Base-by-base conservation (phyloP, 2,797 vertebrate species). In the Anabacerthia variegaticeps region DNA sequence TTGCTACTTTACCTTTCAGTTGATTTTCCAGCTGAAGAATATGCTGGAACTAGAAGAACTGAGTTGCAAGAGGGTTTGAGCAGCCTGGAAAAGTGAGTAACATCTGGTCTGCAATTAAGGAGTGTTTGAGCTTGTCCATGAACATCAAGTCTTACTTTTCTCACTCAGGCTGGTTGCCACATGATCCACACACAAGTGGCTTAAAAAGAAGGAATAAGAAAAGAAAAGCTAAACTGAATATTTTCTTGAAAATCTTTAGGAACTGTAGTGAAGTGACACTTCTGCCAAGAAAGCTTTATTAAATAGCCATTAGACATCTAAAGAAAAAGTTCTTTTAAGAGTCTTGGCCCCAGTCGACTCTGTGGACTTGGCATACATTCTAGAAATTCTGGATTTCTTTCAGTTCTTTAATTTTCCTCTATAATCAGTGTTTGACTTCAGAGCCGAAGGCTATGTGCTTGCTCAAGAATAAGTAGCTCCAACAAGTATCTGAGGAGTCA, bases 331-430 rank as follows among this genome's bases (percentile, higher is more conserved):
- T 81, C 80, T 89, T 91, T 56, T 71, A 80, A 93, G 39, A 65
- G 32, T 62, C 62, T 94, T 89, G 76, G 66, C 85, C 80, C 62
- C 51, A 89, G 37, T 58, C 68, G 69, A 36, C 34, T 94, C 88
- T 82, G 77, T 75, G 81, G 83, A 90, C 58, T 92, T 96, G 72
- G 90, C 76, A 67, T 17, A 71, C 34, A 61, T 72, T 68, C 27
- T 93, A 69, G 94, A 96, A 93, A 94, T 55, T 93, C 39, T 81
- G 80, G 10, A 72, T 83, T 74, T 74, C 89, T 92, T 74, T 78
- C 78, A 84, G 68, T 87, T 76, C 41, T 93, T 95, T 83, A 88
- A 77, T 95, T 92, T 96, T 97, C 59, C 72, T 93, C 54, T 85
- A 12, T 88, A 68, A 92, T 88, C 71, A 86, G 14, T 63, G 32